These are phyloP conservation scores for Spermophilus dauricus DNA, from an alignment of 2,113 vertebrate species.

Conservation along the genomic window DNA sequence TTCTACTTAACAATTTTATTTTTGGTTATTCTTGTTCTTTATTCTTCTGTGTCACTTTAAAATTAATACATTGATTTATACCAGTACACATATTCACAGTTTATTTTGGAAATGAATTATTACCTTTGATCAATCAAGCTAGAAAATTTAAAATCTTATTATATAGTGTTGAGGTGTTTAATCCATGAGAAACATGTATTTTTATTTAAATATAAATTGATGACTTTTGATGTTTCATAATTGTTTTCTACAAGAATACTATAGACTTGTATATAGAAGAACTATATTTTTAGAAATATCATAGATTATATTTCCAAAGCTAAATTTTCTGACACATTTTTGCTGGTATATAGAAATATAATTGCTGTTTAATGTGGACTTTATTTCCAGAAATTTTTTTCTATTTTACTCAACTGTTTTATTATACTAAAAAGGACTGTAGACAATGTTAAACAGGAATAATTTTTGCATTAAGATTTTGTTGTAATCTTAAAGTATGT, in stretches of 20 bases:
- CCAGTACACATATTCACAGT: neutral
- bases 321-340: neutral
- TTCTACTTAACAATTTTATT: neutral
- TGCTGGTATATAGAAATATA: neutral
- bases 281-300: neutral
- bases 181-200: neutral
- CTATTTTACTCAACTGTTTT: neutral
- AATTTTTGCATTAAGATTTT: neutral
- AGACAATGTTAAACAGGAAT: neutral
- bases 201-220: neutral
- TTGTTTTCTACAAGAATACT: neutral
- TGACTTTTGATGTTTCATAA: neutral
- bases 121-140: neutral
- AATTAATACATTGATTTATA: neutral
- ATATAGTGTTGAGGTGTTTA: neutral
- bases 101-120: neutral
- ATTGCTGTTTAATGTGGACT: neutral
- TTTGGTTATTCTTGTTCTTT: neutral
- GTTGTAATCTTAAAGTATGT: neutral
- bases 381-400: neutral
- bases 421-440: neutral
- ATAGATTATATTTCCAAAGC: neutral
- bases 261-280: neutral
- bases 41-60: neutral
- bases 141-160: neutral